phyloP scores from a whole-genome alignment of 2,797 vertebrate genomes.

The Crypturellus tataupa region DNA sequence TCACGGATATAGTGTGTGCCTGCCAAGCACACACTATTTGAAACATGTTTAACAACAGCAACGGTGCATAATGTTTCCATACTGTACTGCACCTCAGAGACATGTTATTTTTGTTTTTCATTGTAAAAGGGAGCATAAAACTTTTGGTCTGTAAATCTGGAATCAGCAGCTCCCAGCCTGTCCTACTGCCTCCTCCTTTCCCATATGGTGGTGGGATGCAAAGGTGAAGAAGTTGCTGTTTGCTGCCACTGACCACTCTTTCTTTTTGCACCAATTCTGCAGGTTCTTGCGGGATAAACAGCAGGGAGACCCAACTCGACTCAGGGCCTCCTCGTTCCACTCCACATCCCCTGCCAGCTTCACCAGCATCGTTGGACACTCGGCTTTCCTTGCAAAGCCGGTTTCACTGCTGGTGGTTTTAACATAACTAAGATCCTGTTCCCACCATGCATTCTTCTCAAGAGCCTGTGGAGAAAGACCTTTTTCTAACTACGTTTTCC shows the following conservation, averaged over 20 bases:
- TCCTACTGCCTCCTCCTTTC: background rate
- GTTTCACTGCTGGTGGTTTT: background rate
- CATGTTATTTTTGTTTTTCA: background rate
- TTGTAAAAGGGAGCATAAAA: background rate
- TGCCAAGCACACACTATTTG: background rate
- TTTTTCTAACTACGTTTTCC: background rate
- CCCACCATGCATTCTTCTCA: background rate
- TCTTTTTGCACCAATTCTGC: background rate
- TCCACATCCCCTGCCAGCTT: background rate
- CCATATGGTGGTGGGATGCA: background rate
- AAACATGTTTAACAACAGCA: background rate
- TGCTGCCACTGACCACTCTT: background rate
- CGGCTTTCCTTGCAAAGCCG: fast-evolving
- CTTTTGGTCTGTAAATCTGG: background rate
- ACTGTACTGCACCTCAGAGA: background rate
- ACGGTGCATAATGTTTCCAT: background rate
- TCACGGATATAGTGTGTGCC: background rate
- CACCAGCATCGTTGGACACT: background rate
- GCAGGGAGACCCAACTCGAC: fast-evolving
- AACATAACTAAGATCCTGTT: background rate
- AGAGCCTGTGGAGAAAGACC: background rate
- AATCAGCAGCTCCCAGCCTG: fast-evolving
- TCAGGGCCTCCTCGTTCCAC: background rate
- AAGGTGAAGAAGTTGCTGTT: background rate
- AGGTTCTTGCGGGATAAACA: background rate